Evolutionary conservation across 2,888 invertebrate species (phyloP).

Genomic region (Idaea straminata): DNA sequence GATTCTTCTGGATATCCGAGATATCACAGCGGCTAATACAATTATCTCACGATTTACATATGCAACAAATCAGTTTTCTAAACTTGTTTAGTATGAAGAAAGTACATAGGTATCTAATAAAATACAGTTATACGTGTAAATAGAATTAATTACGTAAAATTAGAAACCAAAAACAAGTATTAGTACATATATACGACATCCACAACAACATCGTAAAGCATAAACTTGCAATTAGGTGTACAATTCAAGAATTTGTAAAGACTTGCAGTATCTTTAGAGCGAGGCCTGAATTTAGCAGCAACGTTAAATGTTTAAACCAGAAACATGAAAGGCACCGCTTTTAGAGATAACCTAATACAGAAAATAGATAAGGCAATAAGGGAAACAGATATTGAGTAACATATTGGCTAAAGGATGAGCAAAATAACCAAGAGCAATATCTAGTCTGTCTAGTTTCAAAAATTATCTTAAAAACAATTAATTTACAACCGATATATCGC

Average conservation of each 20-base stretch:
- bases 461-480: not conserved
- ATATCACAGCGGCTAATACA: conserved; percentile 22
- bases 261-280: not conserved
- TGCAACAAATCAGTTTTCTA: not conserved
- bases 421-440: not conserved
- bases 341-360: not conserved
- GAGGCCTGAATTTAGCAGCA: too few species aligned
- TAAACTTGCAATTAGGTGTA: not conserved
- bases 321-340: not conserved
- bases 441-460: not conserved
- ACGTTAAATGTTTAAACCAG: not conserved
- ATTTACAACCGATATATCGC: not conserved
- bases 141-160: not conserved
- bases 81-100: conserved; percentile 11
- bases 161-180: not conserved
- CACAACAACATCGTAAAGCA: not conserved
- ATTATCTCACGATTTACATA: conserved; percentile 24
- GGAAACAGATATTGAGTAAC: not conserved
- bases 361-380: not conserved
- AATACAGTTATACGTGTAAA: not conserved
- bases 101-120: not conserved
- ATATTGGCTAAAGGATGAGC: not conserved
- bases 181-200: not conserved
- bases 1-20: conserved; percentile 41
- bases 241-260: not conserved